Conservation (phyloP, 1,140 invertebrate genomes). For the Muscidifurax raptorellus region DNA sequence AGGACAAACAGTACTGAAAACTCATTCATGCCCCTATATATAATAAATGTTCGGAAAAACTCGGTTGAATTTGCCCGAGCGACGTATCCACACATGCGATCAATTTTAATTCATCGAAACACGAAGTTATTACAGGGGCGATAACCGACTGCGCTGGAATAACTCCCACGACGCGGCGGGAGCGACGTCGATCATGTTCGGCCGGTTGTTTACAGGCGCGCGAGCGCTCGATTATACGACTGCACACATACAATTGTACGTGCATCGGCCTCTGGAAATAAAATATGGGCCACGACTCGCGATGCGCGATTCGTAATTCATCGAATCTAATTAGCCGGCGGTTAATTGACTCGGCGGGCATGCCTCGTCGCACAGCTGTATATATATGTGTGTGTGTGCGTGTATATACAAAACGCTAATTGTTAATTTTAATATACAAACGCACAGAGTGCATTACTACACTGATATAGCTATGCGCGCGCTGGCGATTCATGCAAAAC, state of each 20-base stretch:
- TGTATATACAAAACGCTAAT: neutral
- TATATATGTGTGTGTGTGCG: neutral
- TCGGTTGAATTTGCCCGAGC: neutral
- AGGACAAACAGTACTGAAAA: neutral
- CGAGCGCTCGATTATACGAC: neutral
- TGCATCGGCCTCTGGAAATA: neutral
- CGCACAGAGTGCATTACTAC: neutral
- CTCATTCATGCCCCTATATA: neutral
- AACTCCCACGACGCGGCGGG: neutral
- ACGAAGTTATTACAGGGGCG: neutral
- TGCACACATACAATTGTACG: neutral
- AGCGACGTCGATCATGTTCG: slow-evolving; percentile 22
- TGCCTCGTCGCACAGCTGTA: too few relatives aligned
- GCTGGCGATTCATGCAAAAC: neutral
- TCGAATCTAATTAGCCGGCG: slow-evolving; percentile 27
- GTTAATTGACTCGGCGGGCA: slow-evolving; percentile 11
- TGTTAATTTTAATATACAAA: slow-evolving; percentile 5
- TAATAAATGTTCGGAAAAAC: neutral
- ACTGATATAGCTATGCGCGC: neutral
- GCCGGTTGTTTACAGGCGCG: slow-evolving; percentile 6
- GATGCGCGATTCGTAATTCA: slow-evolving; percentile 9
- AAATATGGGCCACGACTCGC: neutral
- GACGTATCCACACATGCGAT: neutral
- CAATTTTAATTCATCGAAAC: slow-evolving; percentile 16
- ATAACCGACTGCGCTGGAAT: neutral